Base-by-base conservation (phyloP, 2,797 vertebrate species). In the Helicolenus hilgendorfi region DNA sequence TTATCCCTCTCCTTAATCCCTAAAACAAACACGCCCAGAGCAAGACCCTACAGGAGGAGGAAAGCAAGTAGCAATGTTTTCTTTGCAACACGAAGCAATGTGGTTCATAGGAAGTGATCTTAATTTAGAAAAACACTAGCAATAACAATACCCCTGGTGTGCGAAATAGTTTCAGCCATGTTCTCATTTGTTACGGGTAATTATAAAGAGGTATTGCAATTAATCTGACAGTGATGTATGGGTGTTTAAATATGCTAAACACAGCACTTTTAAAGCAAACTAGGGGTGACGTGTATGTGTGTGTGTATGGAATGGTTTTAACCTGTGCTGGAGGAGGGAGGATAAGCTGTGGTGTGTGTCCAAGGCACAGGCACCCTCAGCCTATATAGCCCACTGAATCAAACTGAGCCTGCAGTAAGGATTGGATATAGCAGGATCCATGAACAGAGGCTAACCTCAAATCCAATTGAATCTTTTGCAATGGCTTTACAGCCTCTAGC, bases 381-480 rank as follows among this genome's bases (percentile, higher is more conserved):
- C 73, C 63, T 64, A 62, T 71, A 77, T 29, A 45, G 77, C 67
- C 41, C 79, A 85, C 35, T 86, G 87, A 87, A 87, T 89, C 80
- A 83, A 69, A 67, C 75, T 11, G 78, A 85, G 81, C 67, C 81
- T 31, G 77, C 79, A 80, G 87, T 83, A 86, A 71, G 78, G 84
- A 92, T 85, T 89, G 85, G 90, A 84, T 81, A 86, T 78, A 77
- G 82, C 83, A 85, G 71, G 67, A 86, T 87, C 85, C 92, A 76
- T 69, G 88, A 90, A 90, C 91, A 89, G 72, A 83, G 77, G 79
- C 86, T 82, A 89, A 79, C 91, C 90, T 92, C 90, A 91, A 94
- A 93, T 91, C 90, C 91, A 86, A 89, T 82, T 84, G 77, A 94
- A 94, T 91, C 89, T 92, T 91, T 74, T 70, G 76, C 86, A 89